Conservation (phyloP, 2,113 vertebrate species). For the Rhombomys opimus region DNA sequence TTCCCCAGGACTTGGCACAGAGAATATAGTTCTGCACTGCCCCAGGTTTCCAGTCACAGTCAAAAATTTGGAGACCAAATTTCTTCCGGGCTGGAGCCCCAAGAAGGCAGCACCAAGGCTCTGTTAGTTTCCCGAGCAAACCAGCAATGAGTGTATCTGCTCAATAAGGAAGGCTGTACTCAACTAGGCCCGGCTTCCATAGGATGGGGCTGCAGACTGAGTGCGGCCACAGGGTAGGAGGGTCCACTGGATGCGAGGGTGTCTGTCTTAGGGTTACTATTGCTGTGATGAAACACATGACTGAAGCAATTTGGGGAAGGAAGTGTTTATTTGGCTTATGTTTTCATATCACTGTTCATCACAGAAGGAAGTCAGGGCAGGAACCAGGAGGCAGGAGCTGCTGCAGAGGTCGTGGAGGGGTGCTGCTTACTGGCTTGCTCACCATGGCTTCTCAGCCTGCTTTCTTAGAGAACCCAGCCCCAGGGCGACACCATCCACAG, state of each 20-base stretch:
- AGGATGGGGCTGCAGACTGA: not conserved
- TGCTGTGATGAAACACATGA: not conserved
- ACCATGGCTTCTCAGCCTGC: not conserved
- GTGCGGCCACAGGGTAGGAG: not conserved
- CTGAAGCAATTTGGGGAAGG: not conserved
- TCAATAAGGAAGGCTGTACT: not conserved
- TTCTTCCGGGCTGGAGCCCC: not conserved
- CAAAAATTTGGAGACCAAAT: not conserved
- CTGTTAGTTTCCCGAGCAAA: not conserved
- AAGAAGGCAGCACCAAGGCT: not conserved
- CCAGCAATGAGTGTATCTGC: not conserved
- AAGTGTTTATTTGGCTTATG: not conserved
- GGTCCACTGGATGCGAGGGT: not conserved
- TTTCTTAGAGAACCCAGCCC: not conserved
- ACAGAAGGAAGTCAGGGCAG: not conserved
- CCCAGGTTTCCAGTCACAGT: not conserved
- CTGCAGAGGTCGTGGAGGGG: not conserved
- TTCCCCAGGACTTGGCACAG: not conserved
- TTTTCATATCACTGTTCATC: not conserved
- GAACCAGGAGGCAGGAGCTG: not conserved
- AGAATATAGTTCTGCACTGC: not conserved
- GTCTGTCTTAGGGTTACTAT: not conserved
- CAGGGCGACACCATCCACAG: not conserved
- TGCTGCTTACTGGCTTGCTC: not conserved
- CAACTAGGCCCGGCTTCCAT: not conserved